Conservation (phyloP, 2,113 vertebrate genomes). For the Sitta europaea region DNA sequence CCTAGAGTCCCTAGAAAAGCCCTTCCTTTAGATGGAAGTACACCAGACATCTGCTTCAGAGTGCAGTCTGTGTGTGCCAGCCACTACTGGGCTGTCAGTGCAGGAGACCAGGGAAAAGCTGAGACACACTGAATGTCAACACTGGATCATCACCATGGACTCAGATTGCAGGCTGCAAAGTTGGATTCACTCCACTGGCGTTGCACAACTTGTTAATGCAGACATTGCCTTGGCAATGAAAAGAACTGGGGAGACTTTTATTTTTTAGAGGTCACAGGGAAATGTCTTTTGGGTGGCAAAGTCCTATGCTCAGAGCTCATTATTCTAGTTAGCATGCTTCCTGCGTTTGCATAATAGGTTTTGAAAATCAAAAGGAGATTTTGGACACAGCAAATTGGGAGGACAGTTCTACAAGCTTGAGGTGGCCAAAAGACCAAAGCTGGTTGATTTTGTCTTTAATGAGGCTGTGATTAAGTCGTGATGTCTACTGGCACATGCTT, state of each 20-base stretch:
- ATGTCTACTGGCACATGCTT: background rate
- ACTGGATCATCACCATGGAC: background rate
- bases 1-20: background rate
- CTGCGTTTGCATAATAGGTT: background rate
- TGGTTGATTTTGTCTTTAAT: background rate
- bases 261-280: background rate
- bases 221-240: background rate
- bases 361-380: background rate
- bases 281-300: background rate
- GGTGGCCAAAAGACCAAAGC: background rate
- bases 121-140: background rate
- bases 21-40: background rate
- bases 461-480: background rate
- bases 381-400: background rate
- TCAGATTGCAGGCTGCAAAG: rapidly evolving
- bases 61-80: background rate
- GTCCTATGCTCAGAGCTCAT: background rate
- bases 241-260: background rate
- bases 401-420: background rate
- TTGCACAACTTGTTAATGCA: background rate
- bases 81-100: background rate
- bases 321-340: background rate
- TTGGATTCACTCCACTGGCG: rapidly evolving
- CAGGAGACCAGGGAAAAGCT: background rate
- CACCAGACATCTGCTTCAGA: background rate